phyloP scores from a whole-genome alignment of 2,113 vertebrate species.

The Euleptes europaea region DNA sequence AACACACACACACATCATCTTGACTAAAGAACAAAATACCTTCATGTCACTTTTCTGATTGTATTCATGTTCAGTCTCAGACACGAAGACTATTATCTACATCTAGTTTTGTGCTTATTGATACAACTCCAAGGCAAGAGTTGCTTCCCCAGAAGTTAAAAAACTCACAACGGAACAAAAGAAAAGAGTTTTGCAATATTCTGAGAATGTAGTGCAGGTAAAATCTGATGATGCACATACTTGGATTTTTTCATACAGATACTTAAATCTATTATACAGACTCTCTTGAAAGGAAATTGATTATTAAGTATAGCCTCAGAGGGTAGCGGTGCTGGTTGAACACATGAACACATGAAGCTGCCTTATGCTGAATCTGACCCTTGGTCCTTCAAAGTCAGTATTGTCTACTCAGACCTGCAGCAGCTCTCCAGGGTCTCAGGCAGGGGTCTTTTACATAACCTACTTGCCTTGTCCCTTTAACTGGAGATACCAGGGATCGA shows the following conservation, averaged over 20 bases:
- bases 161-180: slow-evolving; percentile 68
- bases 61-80: slow-evolving; percentile 50
- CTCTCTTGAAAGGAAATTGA: slow-evolving; percentile 15
- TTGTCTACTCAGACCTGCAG: too few relatives aligned
- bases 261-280: background rate
- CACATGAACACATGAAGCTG: too few relatives aligned
- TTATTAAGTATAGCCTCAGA: background rate
- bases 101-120: slow-evolving; percentile 63
- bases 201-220: slow-evolving; percentile 42
- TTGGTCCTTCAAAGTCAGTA: too few relatives aligned
- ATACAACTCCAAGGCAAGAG: slow-evolving; percentile 67
- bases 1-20: slow-evolving; percentile 34
- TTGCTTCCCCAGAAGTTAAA: slow-evolving; percentile 56
- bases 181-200: slow-evolving; percentile 60
- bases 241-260: background rate
- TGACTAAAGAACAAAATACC: slow-evolving; percentile 46
- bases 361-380: too few relatives aligned
- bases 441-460: too few relatives aligned
- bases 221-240: slow-evolving; percentile 55
- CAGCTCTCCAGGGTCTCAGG: too few relatives aligned
- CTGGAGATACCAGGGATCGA: too few relatives aligned
- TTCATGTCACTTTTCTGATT: slow-evolving; percentile 62
- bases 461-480: too few relatives aligned
- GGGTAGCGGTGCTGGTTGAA: background rate
- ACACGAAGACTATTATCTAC: slow-evolving; percentile 50